These are phyloP conservation scores for Amazona guildingii DNA, from an alignment of 2,113 vertebrate species.

Conservation along the genomic window DNA sequence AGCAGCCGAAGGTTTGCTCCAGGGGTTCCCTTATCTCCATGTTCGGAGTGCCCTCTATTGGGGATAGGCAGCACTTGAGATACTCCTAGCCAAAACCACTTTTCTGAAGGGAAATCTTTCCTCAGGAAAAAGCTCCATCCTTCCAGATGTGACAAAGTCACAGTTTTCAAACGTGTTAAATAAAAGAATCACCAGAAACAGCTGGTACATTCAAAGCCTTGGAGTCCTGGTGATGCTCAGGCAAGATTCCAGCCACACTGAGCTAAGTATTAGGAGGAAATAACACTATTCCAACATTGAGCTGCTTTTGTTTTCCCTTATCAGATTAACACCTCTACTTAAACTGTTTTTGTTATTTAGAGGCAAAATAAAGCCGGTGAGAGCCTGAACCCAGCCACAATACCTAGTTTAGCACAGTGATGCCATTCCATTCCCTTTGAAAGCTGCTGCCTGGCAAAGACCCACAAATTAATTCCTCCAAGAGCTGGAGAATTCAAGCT, in stretches of 20 bases:
- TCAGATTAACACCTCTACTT: background rate
- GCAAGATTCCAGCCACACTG: background rate
- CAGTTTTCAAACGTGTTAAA: fast-evolving
- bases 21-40: background rate
- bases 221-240: background rate
- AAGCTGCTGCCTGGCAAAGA: background rate
- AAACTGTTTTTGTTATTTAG: background rate
- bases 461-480: background rate
- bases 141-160: background rate
- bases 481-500: background rate
- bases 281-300: background rate
- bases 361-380: background rate
- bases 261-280: background rate
- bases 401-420: background rate
- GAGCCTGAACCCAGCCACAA: background rate
- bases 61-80: background rate
- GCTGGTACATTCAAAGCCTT: background rate
- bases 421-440: background rate
- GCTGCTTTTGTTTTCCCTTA: background rate
- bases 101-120: background rate
- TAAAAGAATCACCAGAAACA: background rate
- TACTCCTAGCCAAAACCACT: fast-evolving
- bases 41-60: constrained; percentile 53
- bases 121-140: background rate
- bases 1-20: background rate